phyloP scores from a whole-genome alignment of 2,113 vertebrate species.

The Athene noctua region DNA sequence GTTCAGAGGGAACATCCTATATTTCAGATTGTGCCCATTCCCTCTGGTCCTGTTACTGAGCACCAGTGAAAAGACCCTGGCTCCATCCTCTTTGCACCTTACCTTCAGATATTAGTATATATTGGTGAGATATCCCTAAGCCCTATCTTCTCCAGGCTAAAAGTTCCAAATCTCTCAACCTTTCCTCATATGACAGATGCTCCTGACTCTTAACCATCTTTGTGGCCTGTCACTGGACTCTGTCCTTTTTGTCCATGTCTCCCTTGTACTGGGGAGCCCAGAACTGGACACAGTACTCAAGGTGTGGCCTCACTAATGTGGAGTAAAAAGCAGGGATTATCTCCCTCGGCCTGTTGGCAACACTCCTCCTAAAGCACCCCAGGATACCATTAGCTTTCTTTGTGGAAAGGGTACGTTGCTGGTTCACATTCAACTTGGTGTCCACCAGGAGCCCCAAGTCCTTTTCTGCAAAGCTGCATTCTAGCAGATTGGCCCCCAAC shows the following conservation, averaged over 20 bases:
- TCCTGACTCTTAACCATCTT: background rate
- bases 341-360: background rate
- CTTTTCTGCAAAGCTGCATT: background rate
- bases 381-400: background rate
- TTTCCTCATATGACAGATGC: background rate
- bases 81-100: background rate
- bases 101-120: background rate
- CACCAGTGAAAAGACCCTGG: background rate
- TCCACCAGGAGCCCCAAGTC: background rate
- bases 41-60: background rate
- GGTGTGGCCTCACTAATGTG: background rate
- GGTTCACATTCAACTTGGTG: background rate
- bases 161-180: background rate
- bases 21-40: background rate
- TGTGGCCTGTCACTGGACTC: background rate
- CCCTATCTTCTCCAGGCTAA: background rate
- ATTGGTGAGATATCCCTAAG: background rate
- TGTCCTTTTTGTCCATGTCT: background rate
- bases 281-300: background rate
- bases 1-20: background rate
- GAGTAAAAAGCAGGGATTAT: background rate
- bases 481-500: accelerated
- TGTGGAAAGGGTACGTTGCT: background rate
- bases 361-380: background rate
- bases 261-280: background rate